These are phyloP conservation scores for Malacosoma neustria DNA, from an alignment of 2,888 invertebrate species.

Conservation along the genomic window DNA sequence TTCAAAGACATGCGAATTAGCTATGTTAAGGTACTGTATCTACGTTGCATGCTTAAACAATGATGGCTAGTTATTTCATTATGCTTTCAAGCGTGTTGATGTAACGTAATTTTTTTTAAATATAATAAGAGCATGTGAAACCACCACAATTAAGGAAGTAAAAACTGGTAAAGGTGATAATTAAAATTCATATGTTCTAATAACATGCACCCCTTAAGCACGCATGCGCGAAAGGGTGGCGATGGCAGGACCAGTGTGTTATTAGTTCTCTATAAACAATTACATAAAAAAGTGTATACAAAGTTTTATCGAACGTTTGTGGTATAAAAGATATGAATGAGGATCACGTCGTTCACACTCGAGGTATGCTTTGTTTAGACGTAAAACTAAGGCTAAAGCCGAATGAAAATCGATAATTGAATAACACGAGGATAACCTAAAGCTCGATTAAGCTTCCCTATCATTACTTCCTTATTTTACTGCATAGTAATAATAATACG, in stretches of 20 bases:
- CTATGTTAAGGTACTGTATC: no score
- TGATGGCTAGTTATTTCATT: no score
- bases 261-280: not conserved
- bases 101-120: no score
- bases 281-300: conserved; percentile 19
- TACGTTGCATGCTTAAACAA: no score
- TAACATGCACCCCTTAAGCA: not conserved
- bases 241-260: not conserved
- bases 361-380: conserved; percentile 73
- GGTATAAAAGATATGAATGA: conserved; percentile 86
- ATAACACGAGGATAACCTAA: conserved; percentile 63
- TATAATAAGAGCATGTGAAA: no score
- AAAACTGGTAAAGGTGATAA: not conserved
- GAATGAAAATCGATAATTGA: conserved; percentile 57
- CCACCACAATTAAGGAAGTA: no score
- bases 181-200: not conserved
- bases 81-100: no score
- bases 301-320: conserved; percentile 49
- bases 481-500: no score
- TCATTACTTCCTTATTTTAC: no score
- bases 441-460: conserved; percentile 11
- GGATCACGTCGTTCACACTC: conserved; percentile 88
- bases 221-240: not conserved
- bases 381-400: conserved; percentile 19
- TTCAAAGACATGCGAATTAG: no score